Percentiles rank a stretch among this genome's conserved stretches.
Evolutionary conservation across 2,113 vertebrate species (phyloP).

Genomic region (Aythya baeri): DNA sequence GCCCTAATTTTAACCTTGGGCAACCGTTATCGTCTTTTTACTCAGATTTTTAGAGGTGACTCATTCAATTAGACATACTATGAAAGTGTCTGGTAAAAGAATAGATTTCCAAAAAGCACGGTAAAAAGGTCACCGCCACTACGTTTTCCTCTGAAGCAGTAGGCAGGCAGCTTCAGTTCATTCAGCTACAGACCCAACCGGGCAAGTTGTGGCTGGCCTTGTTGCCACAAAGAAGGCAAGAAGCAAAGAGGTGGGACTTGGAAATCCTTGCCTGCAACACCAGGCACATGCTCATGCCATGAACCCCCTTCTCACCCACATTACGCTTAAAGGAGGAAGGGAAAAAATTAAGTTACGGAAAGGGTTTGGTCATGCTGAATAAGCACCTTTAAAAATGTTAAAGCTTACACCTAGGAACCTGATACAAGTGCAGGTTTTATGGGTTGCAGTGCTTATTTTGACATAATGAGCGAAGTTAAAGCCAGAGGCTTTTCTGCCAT

Average conservation of each 20-base stretch:
- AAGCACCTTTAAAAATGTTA: constrained; percentile 10
- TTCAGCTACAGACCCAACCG: neutral
- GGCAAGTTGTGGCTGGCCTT: neutral
- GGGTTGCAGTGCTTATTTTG: constrained; percentile 59
- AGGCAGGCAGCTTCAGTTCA: neutral
- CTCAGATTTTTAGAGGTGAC: constrained; percentile 69
- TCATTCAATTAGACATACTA: constrained; percentile 64
- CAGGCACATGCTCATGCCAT: neutral
- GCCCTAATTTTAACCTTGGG: constrained; percentile 72
- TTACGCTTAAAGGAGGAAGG: neutral
- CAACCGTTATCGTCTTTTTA: constrained; percentile 66
- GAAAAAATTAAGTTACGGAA: neutral
- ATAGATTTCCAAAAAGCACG: constrained; percentile 42
- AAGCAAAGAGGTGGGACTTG: neutral
- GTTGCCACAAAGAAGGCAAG: neutral
- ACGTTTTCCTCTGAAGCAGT: neutral
- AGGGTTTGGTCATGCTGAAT: neutral
- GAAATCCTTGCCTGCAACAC: rapidly evolving
- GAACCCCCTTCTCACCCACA: neutral
- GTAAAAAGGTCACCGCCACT: constrained; percentile 67
- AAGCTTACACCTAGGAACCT: constrained; percentile 5
- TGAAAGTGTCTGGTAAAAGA: constrained; percentile 13
- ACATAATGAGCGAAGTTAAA: constrained; percentile 60
- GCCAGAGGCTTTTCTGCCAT: constrained; percentile 67
- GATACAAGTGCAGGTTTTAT: constrained; percentile 34